Conservation (phyloP, 2,888 invertebrate species). For the Deroplatys truncata region DNA sequence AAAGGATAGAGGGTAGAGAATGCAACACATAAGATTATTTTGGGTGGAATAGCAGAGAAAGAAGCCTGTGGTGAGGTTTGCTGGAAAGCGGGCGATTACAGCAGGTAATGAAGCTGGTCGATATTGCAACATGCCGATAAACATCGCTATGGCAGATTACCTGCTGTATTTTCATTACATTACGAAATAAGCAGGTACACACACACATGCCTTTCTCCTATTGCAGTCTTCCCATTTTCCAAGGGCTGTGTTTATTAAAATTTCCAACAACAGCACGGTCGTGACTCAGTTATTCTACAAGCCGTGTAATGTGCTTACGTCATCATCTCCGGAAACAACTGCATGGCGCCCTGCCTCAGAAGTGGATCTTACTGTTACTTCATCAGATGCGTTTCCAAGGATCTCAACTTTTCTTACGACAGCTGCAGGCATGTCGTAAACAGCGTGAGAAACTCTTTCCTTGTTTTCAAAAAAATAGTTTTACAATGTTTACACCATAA, state of each 20-base stretch:
- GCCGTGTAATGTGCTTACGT: background rate
- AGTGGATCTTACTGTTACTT: too few relatives aligned
- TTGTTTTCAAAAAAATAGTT: too few relatives aligned
- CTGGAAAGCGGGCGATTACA: too few relatives aligned
- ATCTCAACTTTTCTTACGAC: background rate
- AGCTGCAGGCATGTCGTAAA: background rate
- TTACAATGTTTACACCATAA: too few relatives aligned
- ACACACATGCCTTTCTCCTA: background rate
- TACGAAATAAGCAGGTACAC: background rate
- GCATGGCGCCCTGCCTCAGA: too few relatives aligned
- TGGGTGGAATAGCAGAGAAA: too few relatives aligned
- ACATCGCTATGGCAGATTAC: background rate
- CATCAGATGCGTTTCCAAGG: background rate
- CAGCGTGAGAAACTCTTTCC: background rate
- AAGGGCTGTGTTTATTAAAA: background rate
- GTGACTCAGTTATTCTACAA: background rate
- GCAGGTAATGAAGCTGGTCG: background rate
- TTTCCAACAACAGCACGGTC: background rate
- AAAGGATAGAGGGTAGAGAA: too few relatives aligned
- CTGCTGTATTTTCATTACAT: background rate
- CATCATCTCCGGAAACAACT: background rate
- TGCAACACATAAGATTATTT: too few relatives aligned
- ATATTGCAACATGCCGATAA: background rate
- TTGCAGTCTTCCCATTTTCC: background rate
- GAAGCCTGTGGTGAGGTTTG: too few relatives aligned